Conservation (phyloP, 2,888 invertebrate species). For the Drepana falcataria region DNA sequence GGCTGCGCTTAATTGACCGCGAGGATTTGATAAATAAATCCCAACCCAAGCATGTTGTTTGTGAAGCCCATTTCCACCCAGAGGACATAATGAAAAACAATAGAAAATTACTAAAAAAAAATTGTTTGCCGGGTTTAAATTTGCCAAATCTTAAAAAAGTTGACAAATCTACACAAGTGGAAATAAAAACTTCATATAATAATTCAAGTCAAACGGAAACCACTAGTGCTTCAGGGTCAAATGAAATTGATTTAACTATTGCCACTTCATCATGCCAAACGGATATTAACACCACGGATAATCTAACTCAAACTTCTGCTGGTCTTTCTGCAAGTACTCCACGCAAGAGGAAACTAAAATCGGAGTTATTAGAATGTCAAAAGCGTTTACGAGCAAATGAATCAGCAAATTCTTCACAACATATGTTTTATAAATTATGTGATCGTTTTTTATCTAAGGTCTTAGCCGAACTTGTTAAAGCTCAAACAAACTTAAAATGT, state of each 20-base stretch:
- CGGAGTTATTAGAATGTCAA: conserved; percentile 3
- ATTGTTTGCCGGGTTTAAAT: background rate
- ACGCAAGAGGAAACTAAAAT: conserved; percentile 2
- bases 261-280: too few species aligned
- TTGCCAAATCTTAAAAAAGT: background rate
- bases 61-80: conserved; percentile 6
- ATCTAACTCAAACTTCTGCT: too few species aligned
- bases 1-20: conserved; percentile 5
- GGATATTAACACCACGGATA: too few species aligned
- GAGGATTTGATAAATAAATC: conserved; percentile 7
- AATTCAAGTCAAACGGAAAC: background rate
- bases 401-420: conserved; percentile 4
- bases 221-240: too few species aligned
- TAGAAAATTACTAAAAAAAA: conserved; percentile 5
- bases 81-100: conserved; percentile 2
- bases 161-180: background rate
- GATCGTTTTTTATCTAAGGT: conserved; percentile 12
- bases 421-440: conserved; percentile 11
- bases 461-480: conserved; percentile 16
- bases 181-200: background rate
- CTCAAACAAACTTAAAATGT: conserved; percentile 11
- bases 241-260: too few species aligned
- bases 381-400: conserved; percentile 7
- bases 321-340: background rate
- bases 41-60: conserved; percentile 2